Evolutionary conservation across 1,140 invertebrate genomes (phyloP).

Genomic region (Drosophila obscura): DNA sequence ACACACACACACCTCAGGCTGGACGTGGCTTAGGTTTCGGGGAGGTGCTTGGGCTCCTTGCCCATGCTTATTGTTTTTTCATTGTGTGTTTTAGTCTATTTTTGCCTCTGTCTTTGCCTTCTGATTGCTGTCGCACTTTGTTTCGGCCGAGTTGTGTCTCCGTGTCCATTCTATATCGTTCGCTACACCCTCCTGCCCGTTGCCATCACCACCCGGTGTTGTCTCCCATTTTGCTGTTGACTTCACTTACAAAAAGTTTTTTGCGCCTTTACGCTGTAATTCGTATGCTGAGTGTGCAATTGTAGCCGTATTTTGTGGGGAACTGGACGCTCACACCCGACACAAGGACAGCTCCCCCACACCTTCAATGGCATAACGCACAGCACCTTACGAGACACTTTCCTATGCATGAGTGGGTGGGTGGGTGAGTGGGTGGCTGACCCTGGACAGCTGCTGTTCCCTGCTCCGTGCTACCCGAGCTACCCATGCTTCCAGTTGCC

Average conservation of each 20-base stretch:
- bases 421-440: constrained; percentile 22
- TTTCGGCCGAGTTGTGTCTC: constrained; percentile 46
- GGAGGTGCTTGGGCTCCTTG: background rate
- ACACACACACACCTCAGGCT: constrained; percentile 41
- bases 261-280: constrained; percentile 80
- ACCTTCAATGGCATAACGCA: constrained; percentile 29
- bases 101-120: constrained; percentile 49
- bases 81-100: constrained; percentile 71
- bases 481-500: constrained; percentile 7
- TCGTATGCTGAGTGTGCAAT: constrained; percentile 82
- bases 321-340: constrained; percentile 22
- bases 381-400: constrained; percentile 68
- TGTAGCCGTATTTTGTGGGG: constrained; percentile 74
- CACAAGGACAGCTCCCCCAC: background rate
- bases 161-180: constrained; percentile 20
- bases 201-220: background rate
- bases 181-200: background rate
- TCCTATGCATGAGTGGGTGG: constrained; percentile 59
- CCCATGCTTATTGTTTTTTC: constrained; percentile 73
- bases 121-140: constrained; percentile 75
- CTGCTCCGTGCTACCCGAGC: background rate
- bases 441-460: constrained; percentile 59
- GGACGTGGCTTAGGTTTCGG: constrained; percentile 3
- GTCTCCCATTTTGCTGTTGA: constrained; percentile 29
- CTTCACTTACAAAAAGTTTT: constrained; percentile 64